Conservation (phyloP, 2,888 invertebrate species). For the Ceratothoa steindachneri region DNA sequence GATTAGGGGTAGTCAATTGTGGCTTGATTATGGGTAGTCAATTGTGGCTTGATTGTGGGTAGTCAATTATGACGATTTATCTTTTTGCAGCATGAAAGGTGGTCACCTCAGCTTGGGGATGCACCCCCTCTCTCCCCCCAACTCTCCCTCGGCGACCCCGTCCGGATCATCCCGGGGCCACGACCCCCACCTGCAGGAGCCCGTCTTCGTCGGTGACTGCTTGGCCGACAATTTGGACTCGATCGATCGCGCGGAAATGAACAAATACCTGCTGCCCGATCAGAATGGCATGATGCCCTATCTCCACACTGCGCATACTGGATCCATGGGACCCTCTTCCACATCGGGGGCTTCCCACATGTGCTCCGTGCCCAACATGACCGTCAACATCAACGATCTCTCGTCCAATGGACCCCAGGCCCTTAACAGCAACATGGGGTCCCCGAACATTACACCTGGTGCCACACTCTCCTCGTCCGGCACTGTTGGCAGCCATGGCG, state of each 20-base stretch:
- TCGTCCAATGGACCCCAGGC: conserved; percentile 10
- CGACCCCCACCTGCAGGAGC: conserved; percentile 19
- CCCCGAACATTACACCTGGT: conserved; percentile 19
- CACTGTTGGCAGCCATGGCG: conserved; percentile 16
- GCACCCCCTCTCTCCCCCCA: conserved; percentile 37
- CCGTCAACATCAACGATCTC: conserved; percentile 8
- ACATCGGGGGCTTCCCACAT: conserved; percentile 25
- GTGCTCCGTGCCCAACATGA: conserved; percentile 14
- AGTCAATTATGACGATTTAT: no score
- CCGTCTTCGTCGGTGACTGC: conserved; percentile 36
- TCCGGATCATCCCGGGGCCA: conserved; percentile 1
- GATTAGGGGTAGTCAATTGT: no score
- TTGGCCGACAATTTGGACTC: conserved; percentile 33
- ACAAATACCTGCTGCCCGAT: conserved; percentile 43
- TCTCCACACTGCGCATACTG: not conserved
- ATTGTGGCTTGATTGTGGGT: no score
- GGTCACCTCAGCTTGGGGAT: conserved; percentile 21
- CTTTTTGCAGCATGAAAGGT: conserved; percentile 1
- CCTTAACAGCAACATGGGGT: not conserved
- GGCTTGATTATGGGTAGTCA: no score
- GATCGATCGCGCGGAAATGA: conserved; percentile 46
- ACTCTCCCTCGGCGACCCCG: conserved; percentile 24
- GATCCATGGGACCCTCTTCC: not conserved
- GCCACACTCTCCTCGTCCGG: conserved; percentile 9
- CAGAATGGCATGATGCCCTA: conserved; percentile 20